Conservation (phyloP, 2,888 invertebrate species). For the Operophtera brumata region DNA sequence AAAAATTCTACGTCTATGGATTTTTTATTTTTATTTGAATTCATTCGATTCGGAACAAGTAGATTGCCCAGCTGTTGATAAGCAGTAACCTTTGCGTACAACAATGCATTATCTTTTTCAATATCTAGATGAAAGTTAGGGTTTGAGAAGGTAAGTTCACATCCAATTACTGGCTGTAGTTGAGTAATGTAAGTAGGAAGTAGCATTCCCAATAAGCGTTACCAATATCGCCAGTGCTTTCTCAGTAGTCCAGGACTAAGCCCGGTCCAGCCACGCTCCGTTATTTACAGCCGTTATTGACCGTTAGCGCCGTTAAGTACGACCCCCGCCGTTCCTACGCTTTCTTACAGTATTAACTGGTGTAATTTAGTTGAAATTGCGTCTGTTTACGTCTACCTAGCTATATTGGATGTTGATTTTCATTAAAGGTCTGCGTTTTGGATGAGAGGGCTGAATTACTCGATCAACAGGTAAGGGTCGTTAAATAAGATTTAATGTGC, state of each 20-base stretch:
- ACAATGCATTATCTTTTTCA: too few relatives aligned
- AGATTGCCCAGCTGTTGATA: too few relatives aligned
- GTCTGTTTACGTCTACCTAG: slow-evolving; percentile 30
- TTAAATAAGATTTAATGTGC: not conserved
- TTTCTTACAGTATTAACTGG: slow-evolving; percentile 42
- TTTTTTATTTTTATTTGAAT: too few relatives aligned
- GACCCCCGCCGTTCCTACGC: slow-evolving; percentile 31
- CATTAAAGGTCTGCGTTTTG: slow-evolving; percentile 16
- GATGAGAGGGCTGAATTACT: not conserved
- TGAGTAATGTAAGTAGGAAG: not conserved
- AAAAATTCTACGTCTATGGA: too few relatives aligned
- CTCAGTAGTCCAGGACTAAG: slow-evolving; percentile 23
- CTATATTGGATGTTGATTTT: slow-evolving; percentile 28
- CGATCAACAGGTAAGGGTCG: not conserved
- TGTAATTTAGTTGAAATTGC: slow-evolving; percentile 42
- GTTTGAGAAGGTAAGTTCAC: too few relatives aligned
- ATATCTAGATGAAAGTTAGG: too few relatives aligned
- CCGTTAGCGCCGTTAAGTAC: slow-evolving; percentile 47
- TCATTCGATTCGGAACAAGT: too few relatives aligned
- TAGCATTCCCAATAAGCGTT: slow-evolving; percentile 5
- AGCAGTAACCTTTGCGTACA: too few relatives aligned
- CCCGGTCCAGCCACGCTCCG: slow-evolving; percentile 24
- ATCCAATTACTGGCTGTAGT: too few relatives aligned
- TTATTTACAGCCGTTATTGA: slow-evolving; percentile 50
- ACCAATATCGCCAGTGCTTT: slow-evolving; percentile 17